Evolutionary conservation across 1,140 invertebrate genomes (phyloP), one percentile per base, ranked within the genome.

Genomic region (Caligus rogercresseyi): DNA sequence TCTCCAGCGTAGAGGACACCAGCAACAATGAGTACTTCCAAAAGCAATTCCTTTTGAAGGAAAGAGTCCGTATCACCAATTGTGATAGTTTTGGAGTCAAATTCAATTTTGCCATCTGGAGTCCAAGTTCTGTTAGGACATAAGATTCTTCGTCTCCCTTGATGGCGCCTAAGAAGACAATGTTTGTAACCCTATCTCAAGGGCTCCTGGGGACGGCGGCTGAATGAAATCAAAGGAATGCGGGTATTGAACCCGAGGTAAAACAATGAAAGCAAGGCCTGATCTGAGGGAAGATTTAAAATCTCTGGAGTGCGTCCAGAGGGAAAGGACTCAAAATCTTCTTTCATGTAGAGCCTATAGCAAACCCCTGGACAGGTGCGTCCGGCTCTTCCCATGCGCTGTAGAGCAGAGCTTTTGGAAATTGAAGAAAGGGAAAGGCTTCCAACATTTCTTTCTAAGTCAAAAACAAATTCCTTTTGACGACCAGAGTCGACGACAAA

Each of bases 361-460:
- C 83, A 86, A 77, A 98, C 99, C 13, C 95, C 96, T 0, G 95
- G 96, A 0, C 94, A 94, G 0, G 93, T 98, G 60, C 95, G 78
- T 0, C 96, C 96, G 4, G 94, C 95, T 54, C 95, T 75, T 0
- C 96, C 96, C 0, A 91, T 89, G 68, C 95, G 76, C 74, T 99
- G 96, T 72, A 98, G 95, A 0, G 95, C 95, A 68, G 94, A 91
- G 1, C 95, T 94, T 77, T 95, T 91, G 31, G 93, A 98, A 68
- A 99, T 98, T 0, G 95, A 95, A 0, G 93, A 98, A 0, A 99
- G 94, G 53, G 98, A 92, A 63, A 99, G 76, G 62, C 93, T 94
- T 71, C 99, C 96, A 93, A 99, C 98, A 16, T 95, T 93, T 2
- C 92, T 98, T 74, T 98, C 98, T 0, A 94, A 93, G 76, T 98